Evolutionary conservation across 2,888 invertebrate genomes (phyloP).

Genomic region (Piscicola geometra): DNA sequence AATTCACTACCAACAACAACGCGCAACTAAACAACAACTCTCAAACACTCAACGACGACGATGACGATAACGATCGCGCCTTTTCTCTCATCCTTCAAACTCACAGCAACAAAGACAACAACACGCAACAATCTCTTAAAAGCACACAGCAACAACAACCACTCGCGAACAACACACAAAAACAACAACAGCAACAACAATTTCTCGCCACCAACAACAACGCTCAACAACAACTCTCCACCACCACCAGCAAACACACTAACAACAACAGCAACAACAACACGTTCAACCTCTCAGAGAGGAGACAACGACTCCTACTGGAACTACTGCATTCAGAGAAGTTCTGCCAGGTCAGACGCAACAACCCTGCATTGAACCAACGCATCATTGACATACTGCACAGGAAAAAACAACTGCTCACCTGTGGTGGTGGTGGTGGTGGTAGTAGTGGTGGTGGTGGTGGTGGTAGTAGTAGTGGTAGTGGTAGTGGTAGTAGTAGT

Average conservation of each 20-base stretch:
- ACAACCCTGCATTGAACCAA: slow-evolving; percentile 28
- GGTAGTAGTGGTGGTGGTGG: too few relatives aligned
- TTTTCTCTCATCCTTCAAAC: not conserved
- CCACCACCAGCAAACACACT: too few relatives aligned
- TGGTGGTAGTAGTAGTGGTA: too few relatives aligned
- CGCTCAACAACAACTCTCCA: too few relatives aligned
- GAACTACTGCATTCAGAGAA: slow-evolving; percentile 22
- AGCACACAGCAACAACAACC: not conserved
- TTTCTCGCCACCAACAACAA: not conserved
- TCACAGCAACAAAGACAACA: too few relatives aligned
- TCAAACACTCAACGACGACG: not conserved
- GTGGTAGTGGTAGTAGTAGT: too few relatives aligned
- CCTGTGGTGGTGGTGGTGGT: not conserved
- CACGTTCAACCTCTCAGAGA: slow-evolving; percentile 14
- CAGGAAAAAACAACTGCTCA: slow-evolving; percentile 27
- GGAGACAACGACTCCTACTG: slow-evolving; percentile 14
- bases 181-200: too few relatives aligned
- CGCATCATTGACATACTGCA: slow-evolving; percentile 29
- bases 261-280: too few relatives aligned
- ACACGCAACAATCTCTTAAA: not conserved
- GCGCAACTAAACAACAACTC: not conserved
- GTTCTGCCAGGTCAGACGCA: slow-evolving; percentile 23
- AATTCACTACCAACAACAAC: not conserved
- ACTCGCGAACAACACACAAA: too few relatives aligned
- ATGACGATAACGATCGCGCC: not conserved